A percentile compares a stretch with the other conserved stretches of the same genome.
Evolutionary conservation across 1,140 invertebrate genomes (phyloP).

Genomic region (Zaprionus kolodkinae): DNA sequence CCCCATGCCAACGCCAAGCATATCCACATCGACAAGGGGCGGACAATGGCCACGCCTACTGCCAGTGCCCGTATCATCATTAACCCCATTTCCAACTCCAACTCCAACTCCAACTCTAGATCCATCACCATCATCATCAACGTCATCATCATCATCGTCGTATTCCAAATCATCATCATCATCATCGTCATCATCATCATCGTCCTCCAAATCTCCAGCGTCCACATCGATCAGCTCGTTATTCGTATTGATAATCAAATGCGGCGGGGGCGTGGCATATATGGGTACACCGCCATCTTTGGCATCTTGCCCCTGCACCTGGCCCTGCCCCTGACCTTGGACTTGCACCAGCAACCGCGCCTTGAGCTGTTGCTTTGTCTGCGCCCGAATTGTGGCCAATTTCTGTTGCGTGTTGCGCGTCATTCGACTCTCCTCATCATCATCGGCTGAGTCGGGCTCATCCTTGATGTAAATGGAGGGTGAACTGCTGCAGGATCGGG

Average conservation of each 20-base stretch:
- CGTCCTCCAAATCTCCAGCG: conserved; percentile 66
- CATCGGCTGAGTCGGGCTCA: conserved; percentile 64
- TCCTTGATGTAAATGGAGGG: conserved; percentile 82
- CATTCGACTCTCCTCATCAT: conserved; percentile 4
- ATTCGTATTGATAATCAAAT: conserved; percentile 68
- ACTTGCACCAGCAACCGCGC: conserved; percentile 39
- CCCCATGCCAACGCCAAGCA: conserved; percentile 42
- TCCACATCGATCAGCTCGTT: conserved; percentile 71
- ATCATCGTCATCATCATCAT: conserved; percentile 54
- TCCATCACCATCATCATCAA: conserved; percentile 55
- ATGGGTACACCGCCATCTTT: not conserved
- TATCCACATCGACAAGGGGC: conserved; percentile 46
- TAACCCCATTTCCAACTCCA: no score
- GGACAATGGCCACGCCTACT: conserved; percentile 24
- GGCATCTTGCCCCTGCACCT: conserved; percentile 1
- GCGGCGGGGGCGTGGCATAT: conserved; percentile 61
- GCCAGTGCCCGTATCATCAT: conserved; percentile 12
- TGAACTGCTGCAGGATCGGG: conserved; percentile 69
- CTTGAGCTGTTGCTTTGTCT: conserved; percentile 68
- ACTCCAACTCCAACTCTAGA: no score
- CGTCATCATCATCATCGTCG: conserved; percentile 57
- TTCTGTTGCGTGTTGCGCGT: conserved; percentile 41
- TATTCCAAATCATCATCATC: conserved; percentile 43
- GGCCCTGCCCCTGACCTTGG: not conserved
- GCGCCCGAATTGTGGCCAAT: conserved; percentile 60